Evolutionary conservation across 2,797 vertebrate genomes (phyloP), one percentile per base, ranked within the genome.

Genomic region (Protonibea diacanthus): DNA sequence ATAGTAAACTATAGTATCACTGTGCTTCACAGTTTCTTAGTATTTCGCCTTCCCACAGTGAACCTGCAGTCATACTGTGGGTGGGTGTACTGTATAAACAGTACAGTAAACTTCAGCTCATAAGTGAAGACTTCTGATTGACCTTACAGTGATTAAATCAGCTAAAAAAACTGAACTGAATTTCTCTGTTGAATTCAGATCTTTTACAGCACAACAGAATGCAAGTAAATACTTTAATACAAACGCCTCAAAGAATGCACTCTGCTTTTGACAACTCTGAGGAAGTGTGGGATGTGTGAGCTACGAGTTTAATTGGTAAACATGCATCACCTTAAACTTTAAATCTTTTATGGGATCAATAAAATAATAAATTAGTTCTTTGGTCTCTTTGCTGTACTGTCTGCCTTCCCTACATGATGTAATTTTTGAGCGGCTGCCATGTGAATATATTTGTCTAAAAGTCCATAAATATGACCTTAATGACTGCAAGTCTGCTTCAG

Each of bases 61-160:
- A 76, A 75, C 52, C 73, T 73, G 66, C 74, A 77, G 74, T 68
- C 71, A 55, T 25, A 68, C 23, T 74, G 81, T 85, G 82, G 77
- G 90, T 83, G 89, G 83, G 33, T 76, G 77, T 56, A 23, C 76
- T 71, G 75, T 80, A 69, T 71, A 81, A 82, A 85, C 80, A 56
- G 45, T 58, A 66, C 58, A 85, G 33, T 33, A 33, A 33, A 71
- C 81, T 81, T 83, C 60, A 84, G 38, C 80, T 80, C 76, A 78
- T 78, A 78, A 82, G 33, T 64, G 53, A 84, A 47, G 78, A 87
- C 78, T 83, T 82, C 51, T 83, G 69, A 82, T 85, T 65, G 68
- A 84, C 86, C 81, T 76, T 15, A 29, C 45, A 66, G 65, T 88
- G 89, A 86, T 87, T 86, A 90, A 87, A 86, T 88, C 84, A 75